Base-by-base conservation (phyloP, 2,888 invertebrate species). In the Diplazon laetatorius region DNA sequence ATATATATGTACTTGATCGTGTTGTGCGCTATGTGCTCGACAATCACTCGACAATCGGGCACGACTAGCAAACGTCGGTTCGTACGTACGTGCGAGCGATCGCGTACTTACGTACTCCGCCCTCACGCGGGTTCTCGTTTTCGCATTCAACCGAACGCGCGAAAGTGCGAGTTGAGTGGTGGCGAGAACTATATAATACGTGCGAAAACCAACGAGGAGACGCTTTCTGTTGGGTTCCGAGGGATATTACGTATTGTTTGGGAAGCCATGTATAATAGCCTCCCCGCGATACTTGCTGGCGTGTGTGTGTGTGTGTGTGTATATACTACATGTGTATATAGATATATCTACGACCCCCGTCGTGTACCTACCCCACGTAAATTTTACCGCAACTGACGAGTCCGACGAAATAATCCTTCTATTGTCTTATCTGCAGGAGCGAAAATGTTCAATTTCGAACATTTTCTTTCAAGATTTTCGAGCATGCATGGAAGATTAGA, bases 1-100 rank as follows among this genome's bases (percentile, higher is more conserved):
- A 65, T 52, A 75, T 76, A 55, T 68, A 69, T 48, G 74, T 78
- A 50, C 37, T 76, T 66, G 72, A 63, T 60, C 22, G 76, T 65
- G 72, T 46, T 66, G 66, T 52, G 37, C 44, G 50, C 63, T 60
- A 70, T 62, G 68, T 63, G 68, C 74, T 66, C 71, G 70, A 78
- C 69, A 78, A 78, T 78, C 77, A 78, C 78, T 78, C 78, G 70
- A 78, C 78, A 74, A 78, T 78, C 78, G 74, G 69, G 73, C 69
- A 65, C 73, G 74, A 74, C 65, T 25, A 63, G 68, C 52, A 9
- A 39, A 14, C 71, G 44, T 37, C 12, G 42, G 46, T n/a, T 73
- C 37, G 46, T 42, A 42, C 62, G 63, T 57, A 57, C 68, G 55
- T 57, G n/a, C n/a, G 68, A 69, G 75, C 69, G 75, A 68, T 75